Evolutionary conservation across 2,797 vertebrate genomes (phyloP), one percentile per base, ranked within the genome.

Genomic region (Lateolabrax maculatus): DNA sequence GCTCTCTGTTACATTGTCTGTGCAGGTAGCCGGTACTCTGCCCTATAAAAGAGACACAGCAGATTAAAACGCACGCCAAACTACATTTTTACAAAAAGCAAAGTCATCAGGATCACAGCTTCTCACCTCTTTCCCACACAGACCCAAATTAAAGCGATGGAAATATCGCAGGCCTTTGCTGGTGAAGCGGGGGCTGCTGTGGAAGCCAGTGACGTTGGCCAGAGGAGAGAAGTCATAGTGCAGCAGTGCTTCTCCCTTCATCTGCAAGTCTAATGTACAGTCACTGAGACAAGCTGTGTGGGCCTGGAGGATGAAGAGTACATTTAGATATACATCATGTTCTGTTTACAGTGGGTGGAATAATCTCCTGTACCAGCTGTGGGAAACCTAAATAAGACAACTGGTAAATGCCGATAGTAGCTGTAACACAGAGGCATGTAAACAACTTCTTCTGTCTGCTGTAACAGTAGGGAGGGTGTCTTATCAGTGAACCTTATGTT

Each of bases 41-140:
- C 92, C 96, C 98, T 99, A 83, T 29, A 31, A 56, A 51, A 71
- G 29, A 61, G 56, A 71, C 57, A 70, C 51, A 63, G 12, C 41
- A 15, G 49, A 31, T 46, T 61, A 18, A 66, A 15, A 43, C 11
- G n/a, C 11, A 49, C 0, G 2, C 51, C 29, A 48, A 43, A 57
- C 6, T 12, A 2, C 23, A 27, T 9, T 74, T 56, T 55, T 18
- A 34, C 13, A 19, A 11, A 27, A 0, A 56, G 6, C 36, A 36
- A 36, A 5, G 5, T 2, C 34, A 37, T 23, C 3, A 11, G 5
- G 15, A 65, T 15, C 6, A 3, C 23, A 34, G 48, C 16, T 16
- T 48, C 80, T 94, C 92, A 99, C 98, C 96, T 98, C 93, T 76
- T 94, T 93, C 44, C 98, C 97, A 52, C 98, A 99, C 74, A 98